Evolutionary conservation across 2,113 vertebrate genomes (phyloP).

Genomic region (Garra rufa): DNA sequence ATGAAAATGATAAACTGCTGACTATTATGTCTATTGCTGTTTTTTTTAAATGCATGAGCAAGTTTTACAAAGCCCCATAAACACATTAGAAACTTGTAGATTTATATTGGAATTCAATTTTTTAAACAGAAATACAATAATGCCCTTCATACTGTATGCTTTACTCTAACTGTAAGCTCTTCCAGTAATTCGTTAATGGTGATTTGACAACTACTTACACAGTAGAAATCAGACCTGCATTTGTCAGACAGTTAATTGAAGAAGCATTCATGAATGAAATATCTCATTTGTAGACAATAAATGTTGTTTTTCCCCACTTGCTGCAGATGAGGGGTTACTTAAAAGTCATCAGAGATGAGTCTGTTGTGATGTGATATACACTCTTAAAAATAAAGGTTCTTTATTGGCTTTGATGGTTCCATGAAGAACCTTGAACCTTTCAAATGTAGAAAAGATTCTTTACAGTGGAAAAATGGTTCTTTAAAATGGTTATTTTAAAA

Average conservation of each 20-base stretch:
- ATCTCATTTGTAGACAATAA: background rate
- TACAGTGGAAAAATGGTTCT: too few relatives aligned
- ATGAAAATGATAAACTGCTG: background rate
- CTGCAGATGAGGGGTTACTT: background rate
- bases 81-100: background rate
- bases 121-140: background rate
- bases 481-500: too few relatives aligned
- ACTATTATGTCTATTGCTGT: background rate
- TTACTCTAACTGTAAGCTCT: background rate
- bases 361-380: too few relatives aligned
- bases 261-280: background rate
- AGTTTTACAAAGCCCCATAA: background rate
- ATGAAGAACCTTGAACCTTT: too few relatives aligned
- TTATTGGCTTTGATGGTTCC: too few relatives aligned
- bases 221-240: background rate
- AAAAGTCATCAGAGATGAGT: background rate
- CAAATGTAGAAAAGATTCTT: too few relatives aligned
- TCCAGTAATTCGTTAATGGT: background rate
- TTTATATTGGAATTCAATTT: background rate
- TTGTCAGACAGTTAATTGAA: background rate
- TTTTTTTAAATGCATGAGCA: background rate
- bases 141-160: background rate
- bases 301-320: background rate
- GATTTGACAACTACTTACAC: background rate
- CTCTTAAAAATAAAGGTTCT: too few relatives aligned